Percentiles rank a stretch among this genome's conserved stretches.
Evolutionary conservation across 2,113 vertebrate genomes (phyloP).

Genomic region (Anthoscopus minutus): DNA sequence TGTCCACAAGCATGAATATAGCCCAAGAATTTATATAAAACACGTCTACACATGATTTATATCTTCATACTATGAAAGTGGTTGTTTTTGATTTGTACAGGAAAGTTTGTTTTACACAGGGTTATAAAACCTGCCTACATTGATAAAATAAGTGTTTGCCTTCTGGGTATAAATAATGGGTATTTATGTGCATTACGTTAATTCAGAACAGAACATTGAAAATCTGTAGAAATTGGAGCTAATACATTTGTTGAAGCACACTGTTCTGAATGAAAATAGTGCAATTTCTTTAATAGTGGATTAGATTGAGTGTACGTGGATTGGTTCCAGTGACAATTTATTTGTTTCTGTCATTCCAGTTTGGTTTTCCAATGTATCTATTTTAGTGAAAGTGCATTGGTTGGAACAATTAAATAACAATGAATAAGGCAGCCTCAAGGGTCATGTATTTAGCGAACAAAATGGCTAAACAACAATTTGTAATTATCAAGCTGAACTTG

Average conservation of each 20-base stretch:
- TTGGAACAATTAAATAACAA: conserved; percentile 47
- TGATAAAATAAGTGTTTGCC: background rate
- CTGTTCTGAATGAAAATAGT: conserved; percentile 45
- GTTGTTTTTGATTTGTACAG: background rate
- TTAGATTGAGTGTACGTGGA: conserved; percentile 7
- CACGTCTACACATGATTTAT: background rate
- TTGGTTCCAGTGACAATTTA: conserved; percentile 13
- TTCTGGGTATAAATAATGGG: conserved; percentile 14
- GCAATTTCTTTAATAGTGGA: conserved; percentile 24
- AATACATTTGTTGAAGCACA: conserved; percentile 14
- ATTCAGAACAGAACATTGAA: conserved; percentile 15
- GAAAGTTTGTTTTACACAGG: background rate
- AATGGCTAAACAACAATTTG: conserved; percentile 12
- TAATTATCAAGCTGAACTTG: conserved; percentile 1
- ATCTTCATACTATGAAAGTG: background rate
- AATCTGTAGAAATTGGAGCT: conserved; percentile 18
- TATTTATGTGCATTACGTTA: background rate
- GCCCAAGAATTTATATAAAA: background rate
- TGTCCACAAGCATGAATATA: background rate
- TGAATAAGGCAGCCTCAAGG: conserved; percentile 19
- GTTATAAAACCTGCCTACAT: background rate
- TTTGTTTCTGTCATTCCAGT: conserved; percentile 25
- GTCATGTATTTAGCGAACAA: conserved; percentile 15
- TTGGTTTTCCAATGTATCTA: conserved; percentile 18
- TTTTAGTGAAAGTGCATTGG: conserved; percentile 28